Base-by-base conservation (phyloP, 2,888 invertebrate genomes). In the Amaurobius ferox region DNA sequence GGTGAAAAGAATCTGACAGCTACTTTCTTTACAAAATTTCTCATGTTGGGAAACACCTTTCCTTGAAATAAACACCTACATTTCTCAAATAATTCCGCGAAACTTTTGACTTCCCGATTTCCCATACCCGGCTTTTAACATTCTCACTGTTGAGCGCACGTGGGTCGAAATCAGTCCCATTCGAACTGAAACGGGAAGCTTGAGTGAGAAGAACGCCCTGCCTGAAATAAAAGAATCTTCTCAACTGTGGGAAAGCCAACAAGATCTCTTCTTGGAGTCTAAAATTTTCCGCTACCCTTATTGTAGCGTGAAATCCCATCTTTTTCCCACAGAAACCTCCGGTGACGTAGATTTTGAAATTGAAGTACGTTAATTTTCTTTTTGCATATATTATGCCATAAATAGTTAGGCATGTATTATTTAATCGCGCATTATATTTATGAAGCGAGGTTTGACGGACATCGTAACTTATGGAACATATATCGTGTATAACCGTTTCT, bases 221-320 rank as follows among this genome's bases (percentile, higher is more conserved):
- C 78, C 29, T 79, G 78, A 79, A 79, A 79, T 79, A 79, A 79
- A 79, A 62, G 70, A 61, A 79, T 29, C 55, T 39, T 77, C 67
- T 6, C 26, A 26, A 77, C 67, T 62, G 70, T 70, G 74, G 70
- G 78, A 79, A 78, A 70, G 29, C 16, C 26, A 48, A 35, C 64
- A 39, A 39, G 72, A 62, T 44, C 48, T 71, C 64, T 78, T 72
- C 66, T 62, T 66, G 28, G 68, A 62, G 39, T 19, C 64, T 72
- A 79, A 79, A 66, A 72, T 79, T 79, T 79, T 70, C 68, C 79
- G 79, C 79, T 72, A 79, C 72, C 40, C 72, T 72, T 79, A 79
- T 70, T 72, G 79, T 79, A 66, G 79, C 79, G 71, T 79, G 79
- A 79, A 79, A 79, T 79, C 79, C 71, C 26, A 66, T 44, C 40